Percentiles rank a stretch among this genome's conserved stretches.
These are phyloP conservation scores for Graptemys geographica DNA, from an alignment of 2,797 vertebrate genomes.

Conservation along the genomic window DNA sequence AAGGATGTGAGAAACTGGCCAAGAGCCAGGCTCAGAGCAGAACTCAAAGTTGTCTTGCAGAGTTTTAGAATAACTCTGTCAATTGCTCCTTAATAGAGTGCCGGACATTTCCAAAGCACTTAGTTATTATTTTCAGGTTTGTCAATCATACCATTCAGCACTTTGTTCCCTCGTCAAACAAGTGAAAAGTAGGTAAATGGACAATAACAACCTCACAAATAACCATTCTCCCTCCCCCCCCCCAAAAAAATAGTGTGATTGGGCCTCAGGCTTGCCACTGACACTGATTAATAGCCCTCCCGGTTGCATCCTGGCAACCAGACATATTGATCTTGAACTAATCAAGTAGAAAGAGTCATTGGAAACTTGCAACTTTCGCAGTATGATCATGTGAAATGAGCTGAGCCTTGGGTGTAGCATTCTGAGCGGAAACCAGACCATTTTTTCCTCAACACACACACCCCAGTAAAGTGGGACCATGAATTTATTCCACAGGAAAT, in stretches of 20 bases:
- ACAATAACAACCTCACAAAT: neutral
- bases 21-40: neutral
- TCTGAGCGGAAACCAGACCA: neutral
- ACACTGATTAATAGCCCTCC: conserved; percentile 58
- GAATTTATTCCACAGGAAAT: neutral
- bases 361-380: conserved; percentile 2
- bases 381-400: neutral
- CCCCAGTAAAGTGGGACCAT: fast-evolving
- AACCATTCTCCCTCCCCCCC: neutral
- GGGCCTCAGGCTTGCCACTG: conserved; percentile 23
- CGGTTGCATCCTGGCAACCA: conserved; percentile 54
- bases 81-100: conserved; percentile 9
- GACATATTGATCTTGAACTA: conserved; percentile 65
- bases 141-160: neutral
- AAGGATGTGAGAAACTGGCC: conserved; percentile 33
- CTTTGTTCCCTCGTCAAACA: neutral
- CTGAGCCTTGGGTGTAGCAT: neutral
- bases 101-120: neutral
- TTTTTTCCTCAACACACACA: neutral
- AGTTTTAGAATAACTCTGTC: conserved; percentile 30
- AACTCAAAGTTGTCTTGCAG: neutral
- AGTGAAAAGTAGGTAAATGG: neutral
- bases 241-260: neutral
- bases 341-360: conserved; percentile 60
- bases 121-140: conserved; percentile 6